Evolutionary conservation across 2,888 invertebrate species (phyloP), one percentile per base, ranked within the genome.

Genomic region (Lamproptera curius): DNA sequence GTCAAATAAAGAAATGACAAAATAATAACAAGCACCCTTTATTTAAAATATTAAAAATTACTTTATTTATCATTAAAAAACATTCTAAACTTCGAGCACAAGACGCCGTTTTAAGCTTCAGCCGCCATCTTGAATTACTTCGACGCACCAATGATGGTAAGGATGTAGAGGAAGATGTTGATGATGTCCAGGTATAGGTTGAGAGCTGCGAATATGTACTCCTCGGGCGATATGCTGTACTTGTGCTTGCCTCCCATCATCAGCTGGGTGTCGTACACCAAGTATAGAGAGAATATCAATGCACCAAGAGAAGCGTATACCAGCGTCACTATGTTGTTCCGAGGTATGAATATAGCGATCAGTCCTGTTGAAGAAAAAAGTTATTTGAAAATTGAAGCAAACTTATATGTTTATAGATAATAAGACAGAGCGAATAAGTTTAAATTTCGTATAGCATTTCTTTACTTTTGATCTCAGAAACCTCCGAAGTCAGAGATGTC

Each of bases 201-300:
- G 35, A 96, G 89, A 5, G 95, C 93, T 3, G 95, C 96, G 68
- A 96, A 96, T 54, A 96, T 93, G 72, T 96, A 96, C 66, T 96
- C 96, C 73, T 96, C 95, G 0, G 95, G 95, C 0, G 95, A 94
- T 45, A 96, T 89, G 9, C 93, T 88, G 74, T 93, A 94, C 73
- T 93, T 94, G 79, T 96, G 96, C 16, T 91, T 91, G 3, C 95
- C 95, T 16, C 95, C 95, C 64, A 95, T 82, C 93, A 96, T 94
- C 59, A 91, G 57, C 77, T 96, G 95, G 0, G 95, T 95, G 73
- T 96, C 96, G 70, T 94, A 94, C 16, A 96, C 90, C 9, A 62
- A 47, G 42, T 53, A 62, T 31, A 59, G 40, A n/a, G 53, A 54
- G 51, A 57, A 56, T 5, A 59, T 17, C 0, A 62, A 46, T 1